Percentiles rank a stretch among this genome's conserved stretches.
phyloP scores from a whole-genome alignment of 2,797 vertebrate species.

The Gallinago stenura region DNA sequence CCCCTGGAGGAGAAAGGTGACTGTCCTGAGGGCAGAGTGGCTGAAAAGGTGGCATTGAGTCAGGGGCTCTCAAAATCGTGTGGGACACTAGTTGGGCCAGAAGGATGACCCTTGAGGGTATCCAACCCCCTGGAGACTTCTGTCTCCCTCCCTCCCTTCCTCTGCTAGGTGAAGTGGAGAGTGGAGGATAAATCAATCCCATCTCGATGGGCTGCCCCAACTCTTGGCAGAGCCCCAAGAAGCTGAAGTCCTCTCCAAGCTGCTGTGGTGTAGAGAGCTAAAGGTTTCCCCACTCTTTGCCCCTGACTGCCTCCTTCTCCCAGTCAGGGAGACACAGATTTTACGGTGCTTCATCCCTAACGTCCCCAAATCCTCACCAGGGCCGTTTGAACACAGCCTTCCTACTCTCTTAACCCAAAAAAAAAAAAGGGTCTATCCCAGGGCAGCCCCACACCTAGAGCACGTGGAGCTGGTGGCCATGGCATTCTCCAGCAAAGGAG shows the following conservation, averaged over 20 bases:
- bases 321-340: not conserved
- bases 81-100: not conserved
- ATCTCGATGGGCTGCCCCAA: not conserved
- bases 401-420: not conserved
- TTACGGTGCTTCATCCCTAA: not conserved
- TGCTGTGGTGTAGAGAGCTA: not conserved
- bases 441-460: not conserved
- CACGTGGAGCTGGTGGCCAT: not conserved
- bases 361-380: not conserved
- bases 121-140: accelerated
- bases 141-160: not conserved
- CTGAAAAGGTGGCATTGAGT: not conserved
- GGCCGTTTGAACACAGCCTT: not conserved
- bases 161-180: accelerated
- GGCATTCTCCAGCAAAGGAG: not conserved
- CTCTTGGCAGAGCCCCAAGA: not conserved
- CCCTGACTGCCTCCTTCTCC: not conserved
- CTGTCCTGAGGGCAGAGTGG: not conserved
- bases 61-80: not conserved
- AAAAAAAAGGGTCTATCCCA: not conserved
- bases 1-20: not conserved
- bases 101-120: not conserved
- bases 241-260: not conserved
- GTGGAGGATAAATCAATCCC: not conserved
- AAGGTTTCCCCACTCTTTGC: not conserved